These are phyloP conservation scores for Crotalus helleri DNA, from an alignment of 2,113 vertebrate genomes.

Conservation along the genomic window DNA sequence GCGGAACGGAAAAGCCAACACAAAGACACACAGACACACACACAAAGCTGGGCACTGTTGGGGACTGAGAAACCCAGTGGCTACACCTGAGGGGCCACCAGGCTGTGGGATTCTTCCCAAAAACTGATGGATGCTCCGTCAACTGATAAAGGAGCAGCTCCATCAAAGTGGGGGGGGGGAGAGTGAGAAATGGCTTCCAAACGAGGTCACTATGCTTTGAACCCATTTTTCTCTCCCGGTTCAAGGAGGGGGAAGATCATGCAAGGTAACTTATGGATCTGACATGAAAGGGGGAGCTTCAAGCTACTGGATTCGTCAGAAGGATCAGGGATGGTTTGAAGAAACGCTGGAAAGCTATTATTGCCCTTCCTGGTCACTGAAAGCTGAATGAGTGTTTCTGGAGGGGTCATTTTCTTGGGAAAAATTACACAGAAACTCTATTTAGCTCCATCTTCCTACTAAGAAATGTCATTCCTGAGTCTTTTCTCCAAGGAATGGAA, in stretches of 20 bases:
- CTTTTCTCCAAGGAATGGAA: slow-evolving; percentile 13
- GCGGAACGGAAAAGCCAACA: neutral
- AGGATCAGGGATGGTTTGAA: neutral
- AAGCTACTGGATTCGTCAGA: neutral
- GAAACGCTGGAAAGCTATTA: neutral
- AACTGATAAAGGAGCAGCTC: too few relatives aligned
- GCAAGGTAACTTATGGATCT: neutral
- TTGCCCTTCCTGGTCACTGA: neutral
- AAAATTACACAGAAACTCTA: neutral
- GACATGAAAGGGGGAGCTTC: neutral
- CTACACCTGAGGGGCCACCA: too few relatives aligned
- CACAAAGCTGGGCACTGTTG: neutral
- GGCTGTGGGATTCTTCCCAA: neutral
- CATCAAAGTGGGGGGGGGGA: too few relatives aligned
- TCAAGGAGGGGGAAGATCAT: neutral
- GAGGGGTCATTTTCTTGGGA: neutral
- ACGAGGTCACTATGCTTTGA: neutral
- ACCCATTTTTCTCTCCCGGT: neutral
- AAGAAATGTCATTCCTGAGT: neutral
- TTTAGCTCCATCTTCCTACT: neutral
- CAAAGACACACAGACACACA: neutral
- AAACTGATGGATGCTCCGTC: neutral
- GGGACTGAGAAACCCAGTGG: too few relatives aligned
- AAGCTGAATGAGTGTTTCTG: neutral
- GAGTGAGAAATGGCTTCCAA: too few relatives aligned